Base-by-base conservation (phyloP, 2,888 invertebrate species). In the Nebria salina region DNA sequence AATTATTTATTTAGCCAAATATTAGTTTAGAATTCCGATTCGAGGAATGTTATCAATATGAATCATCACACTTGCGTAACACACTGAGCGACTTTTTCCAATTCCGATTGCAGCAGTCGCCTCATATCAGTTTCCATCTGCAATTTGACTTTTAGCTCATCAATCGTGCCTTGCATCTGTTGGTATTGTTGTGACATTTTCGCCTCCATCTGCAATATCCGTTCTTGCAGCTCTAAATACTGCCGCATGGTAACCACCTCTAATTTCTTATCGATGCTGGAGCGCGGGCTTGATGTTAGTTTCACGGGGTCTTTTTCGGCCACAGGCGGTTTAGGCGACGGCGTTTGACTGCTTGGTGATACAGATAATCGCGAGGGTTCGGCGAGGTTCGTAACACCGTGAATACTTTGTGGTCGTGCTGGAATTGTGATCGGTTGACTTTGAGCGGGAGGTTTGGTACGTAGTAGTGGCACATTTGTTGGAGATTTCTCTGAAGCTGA, bases 11-110 rank as follows among this genome's bases (percentile, higher is more conserved):
- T 34, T 54, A 54, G 11, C 54, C 54, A 54, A 54, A 11, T 13
- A 54, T 54, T 54, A 54, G 54, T 11, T 54, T 54, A 54, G 54
- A 3, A 54, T 54, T 54, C 54, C 54, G 34, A 65, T 72, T 34
- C 42, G 54, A 43, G 77, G 77, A 77, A 79, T 79, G 79, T 66
- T 70, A 70, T 70, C 25, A 26, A n/a, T n/a, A n/a, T n/a, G n/a
- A n/a, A 68, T 41, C 8, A 77, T 88, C 91, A 94, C 88, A 94
- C 94, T 88, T 94, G 93, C 86, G 94, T 93, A 85, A 94, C 93
- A 86, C 93, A 93, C 84, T 93, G 93, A 83, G 93, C 92, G 82
- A 94, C 90, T 87, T 94, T 94, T 84, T 94, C 94, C 80, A 94
- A 88, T 87, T 94, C 93, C 70, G 90, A 90, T 84, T 94, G 93